Percentiles rank a stretch among this genome's conserved stretches.
phyloP scores from a whole-genome alignment of 2,113 vertebrate species.

The Seriola aureovittata region DNA sequence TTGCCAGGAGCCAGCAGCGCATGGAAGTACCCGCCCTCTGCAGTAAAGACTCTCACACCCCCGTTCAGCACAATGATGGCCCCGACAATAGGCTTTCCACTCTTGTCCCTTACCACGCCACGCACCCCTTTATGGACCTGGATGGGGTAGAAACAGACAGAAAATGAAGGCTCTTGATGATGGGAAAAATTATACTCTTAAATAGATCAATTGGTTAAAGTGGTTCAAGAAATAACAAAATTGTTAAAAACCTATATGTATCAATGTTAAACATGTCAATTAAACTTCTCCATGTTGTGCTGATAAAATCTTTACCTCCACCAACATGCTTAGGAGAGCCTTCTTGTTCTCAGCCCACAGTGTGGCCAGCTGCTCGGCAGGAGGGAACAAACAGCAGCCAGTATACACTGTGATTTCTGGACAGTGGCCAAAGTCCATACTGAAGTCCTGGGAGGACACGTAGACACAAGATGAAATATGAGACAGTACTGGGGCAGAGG shows the following conservation, averaged over 20 bases:
- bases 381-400: conserved; percentile 94
- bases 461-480: conserved; percentile 3
- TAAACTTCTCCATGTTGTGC: background rate
- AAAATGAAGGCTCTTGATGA: background rate
- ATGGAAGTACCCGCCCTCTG: conserved; percentile 93
- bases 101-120: conserved; percentile 92
- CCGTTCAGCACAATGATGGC: conserved; percentile 91
- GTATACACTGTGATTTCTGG: conserved; percentile 98
- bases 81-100: conserved; percentile 91
- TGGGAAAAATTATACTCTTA: background rate
- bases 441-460: conserved; percentile 91
- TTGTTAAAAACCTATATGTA: background rate
- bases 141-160: conserved; percentile 17
- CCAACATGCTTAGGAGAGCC: conserved; percentile 95
- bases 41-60: conserved; percentile 87
- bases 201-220: background rate
- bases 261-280: background rate
- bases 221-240: background rate
- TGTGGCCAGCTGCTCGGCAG: conserved; percentile 87
- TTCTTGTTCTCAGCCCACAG: conserved; percentile 96
- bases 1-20: conserved; percentile 92
- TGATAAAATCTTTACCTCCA: conserved; percentile 87
- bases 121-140: conserved; percentile 97
- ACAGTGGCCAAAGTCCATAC: conserved; percentile 92
- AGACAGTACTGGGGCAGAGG: background rate